Evolutionary conservation across 2,113 vertebrate species (phyloP).

Genomic region (Ammospiza caudacuta): DNA sequence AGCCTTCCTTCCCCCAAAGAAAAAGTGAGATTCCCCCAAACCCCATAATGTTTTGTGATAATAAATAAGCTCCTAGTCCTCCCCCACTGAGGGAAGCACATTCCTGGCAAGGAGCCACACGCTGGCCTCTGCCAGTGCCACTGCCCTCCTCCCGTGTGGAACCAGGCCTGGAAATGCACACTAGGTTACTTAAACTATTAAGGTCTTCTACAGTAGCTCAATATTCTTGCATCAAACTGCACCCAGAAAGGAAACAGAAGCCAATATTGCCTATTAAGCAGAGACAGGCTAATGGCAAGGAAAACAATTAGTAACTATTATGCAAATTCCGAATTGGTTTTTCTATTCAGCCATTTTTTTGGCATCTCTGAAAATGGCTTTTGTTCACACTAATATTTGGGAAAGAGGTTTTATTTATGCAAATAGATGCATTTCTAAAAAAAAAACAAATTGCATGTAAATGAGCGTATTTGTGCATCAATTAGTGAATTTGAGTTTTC

Average conservation of each 20-base stretch:
- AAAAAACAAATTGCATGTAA: slow-evolving; percentile 44
- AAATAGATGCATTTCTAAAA: slow-evolving; percentile 44
- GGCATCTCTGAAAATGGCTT: background rate
- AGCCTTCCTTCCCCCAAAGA: background rate
- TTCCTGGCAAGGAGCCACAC: accelerated
- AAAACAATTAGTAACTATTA: slow-evolving; percentile 47
- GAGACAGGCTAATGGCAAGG: slow-evolving; percentile 7
- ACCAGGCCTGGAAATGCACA: no score
- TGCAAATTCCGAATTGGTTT: slow-evolving; percentile 38
- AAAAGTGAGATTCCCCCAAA: background rate
- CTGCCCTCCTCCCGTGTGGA: background rate
- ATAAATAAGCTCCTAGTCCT: background rate
- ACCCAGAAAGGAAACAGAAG: background rate
- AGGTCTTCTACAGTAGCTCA: background rate
- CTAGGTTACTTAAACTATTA: no score
- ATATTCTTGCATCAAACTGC: background rate
- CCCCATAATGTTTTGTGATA: background rate
- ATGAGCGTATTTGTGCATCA: slow-evolving; percentile 42
- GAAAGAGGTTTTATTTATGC: slow-evolving; percentile 56
- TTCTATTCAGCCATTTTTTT: slow-evolving; percentile 19
- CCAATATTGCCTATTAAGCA: background rate
- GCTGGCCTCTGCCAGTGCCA: background rate
- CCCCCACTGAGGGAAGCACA: accelerated
- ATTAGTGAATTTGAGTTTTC: slow-evolving; percentile 39
- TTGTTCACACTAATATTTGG: slow-evolving; percentile 48